phyloP scores from a whole-genome alignment of 2,888 invertebrate species.

The Noctua comes region DNA sequence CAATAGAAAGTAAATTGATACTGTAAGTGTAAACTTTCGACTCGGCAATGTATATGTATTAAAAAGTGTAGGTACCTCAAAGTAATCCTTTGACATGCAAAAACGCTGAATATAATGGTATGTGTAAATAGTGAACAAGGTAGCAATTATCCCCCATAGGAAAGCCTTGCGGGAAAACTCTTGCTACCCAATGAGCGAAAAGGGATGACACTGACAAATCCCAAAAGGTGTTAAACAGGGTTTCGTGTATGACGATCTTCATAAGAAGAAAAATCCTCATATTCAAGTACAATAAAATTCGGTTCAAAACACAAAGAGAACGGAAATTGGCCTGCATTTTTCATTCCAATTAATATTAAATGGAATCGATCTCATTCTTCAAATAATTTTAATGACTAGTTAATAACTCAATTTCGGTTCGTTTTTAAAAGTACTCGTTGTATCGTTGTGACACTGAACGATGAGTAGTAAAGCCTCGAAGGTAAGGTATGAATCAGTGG shows the following conservation, averaged over 20 bases:
- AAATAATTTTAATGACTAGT: slow-evolving; percentile 23
- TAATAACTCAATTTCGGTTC: slow-evolving; percentile 18
- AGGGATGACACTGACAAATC: background rate
- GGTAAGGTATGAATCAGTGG: slow-evolving; percentile 46
- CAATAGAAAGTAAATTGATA: slow-evolving; percentile 64
- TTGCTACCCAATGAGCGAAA: background rate
- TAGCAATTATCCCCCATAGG: background rate
- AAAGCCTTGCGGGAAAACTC: background rate
- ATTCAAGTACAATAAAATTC: background rate
- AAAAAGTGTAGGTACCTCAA: background rate
- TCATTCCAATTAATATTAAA: background rate
- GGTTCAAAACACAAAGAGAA: background rate
- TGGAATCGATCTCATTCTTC: slow-evolving; percentile 5
- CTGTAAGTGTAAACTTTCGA: slow-evolving; percentile 37
- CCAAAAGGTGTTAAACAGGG: background rate
- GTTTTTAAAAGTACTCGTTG: slow-evolving; percentile 42
- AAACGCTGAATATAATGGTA: background rate
- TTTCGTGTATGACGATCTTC: background rate
- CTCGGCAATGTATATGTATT: slow-evolving; percentile 22
- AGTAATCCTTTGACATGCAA: background rate
- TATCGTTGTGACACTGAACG: slow-evolving; percentile 52
- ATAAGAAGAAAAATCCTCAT: background rate
- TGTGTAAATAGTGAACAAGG: background rate
- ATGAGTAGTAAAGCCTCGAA: slow-evolving; percentile 50
- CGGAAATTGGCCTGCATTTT: background rate